Conservation (phyloP, 2,113 vertebrate species). For the Psilopsiagon aymara region DNA sequence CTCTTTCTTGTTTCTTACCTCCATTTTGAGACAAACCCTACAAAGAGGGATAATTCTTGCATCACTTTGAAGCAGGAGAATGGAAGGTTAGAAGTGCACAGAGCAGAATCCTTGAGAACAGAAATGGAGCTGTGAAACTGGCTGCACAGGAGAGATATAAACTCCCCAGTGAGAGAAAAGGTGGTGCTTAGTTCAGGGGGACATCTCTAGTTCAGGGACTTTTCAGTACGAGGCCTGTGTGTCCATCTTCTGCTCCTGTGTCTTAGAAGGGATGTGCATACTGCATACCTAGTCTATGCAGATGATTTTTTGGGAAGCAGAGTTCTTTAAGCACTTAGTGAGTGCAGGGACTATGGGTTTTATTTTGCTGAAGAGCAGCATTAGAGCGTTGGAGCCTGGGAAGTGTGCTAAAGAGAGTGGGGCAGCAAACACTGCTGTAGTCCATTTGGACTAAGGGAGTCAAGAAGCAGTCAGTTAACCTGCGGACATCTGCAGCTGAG, state of each 20-base stretch:
- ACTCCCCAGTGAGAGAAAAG: background rate
- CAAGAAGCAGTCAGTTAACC: background rate
- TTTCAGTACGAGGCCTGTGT: background rate
- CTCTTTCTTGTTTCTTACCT: background rate
- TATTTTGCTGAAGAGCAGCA: background rate
- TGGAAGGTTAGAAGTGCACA: background rate
- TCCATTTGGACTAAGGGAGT: background rate
- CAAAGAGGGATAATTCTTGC: background rate
- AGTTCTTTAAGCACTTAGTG: background rate
- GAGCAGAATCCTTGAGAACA: background rate
- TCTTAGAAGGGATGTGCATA: background rate
- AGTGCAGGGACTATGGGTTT: background rate
- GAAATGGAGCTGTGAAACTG: background rate
- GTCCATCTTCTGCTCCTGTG: background rate
- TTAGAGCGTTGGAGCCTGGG: background rate
- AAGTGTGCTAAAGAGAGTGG: background rate
- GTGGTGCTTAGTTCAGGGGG: background rate
- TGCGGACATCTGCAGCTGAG: background rate
- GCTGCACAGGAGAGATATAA: background rate
- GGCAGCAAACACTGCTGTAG: background rate
- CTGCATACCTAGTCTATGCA: rapidly evolving
- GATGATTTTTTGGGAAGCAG: background rate
- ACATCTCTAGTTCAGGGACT: background rate
- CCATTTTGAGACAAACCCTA: background rate
- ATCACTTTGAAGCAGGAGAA: background rate